Evolutionary conservation across 2,113 vertebrate genomes (phyloP).

Genomic region (Gopherus flavomarginatus): DNA sequence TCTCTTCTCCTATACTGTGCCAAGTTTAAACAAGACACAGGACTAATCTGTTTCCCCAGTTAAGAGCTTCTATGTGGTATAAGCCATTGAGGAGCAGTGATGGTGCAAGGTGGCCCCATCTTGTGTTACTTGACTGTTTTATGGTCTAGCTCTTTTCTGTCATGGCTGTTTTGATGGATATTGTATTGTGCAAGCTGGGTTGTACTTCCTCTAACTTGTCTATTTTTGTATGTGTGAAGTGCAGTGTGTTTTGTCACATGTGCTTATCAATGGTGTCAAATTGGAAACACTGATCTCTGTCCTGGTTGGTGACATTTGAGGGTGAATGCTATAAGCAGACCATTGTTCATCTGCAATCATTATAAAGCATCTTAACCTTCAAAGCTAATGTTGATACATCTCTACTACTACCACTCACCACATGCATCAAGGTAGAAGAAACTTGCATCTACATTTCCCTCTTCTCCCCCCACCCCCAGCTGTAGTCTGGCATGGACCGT

Average conservation of each 20-base stretch:
- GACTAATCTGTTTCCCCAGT: background rate
- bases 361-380: constrained; percentile 9
- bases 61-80: background rate
- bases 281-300: background rate
- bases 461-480: background rate
- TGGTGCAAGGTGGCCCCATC: background rate
- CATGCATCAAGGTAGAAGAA: constrained; percentile 23
- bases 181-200: background rate
- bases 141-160: background rate
- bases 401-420: constrained; percentile 16
- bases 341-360: constrained; percentile 33
- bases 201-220: background rate
- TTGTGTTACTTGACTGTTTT: background rate
- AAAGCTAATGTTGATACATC: constrained; percentile 37
- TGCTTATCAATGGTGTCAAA: background rate
- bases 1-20: background rate
- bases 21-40: background rate
- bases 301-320: background rate
- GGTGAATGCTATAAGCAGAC: constrained; percentile 32
- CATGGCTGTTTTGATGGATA: fast-evolving
- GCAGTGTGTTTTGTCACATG: background rate
- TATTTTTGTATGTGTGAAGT: background rate
- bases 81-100: background rate
- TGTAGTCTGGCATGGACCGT: background rate
- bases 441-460: constrained; percentile 15